Evolutionary conservation across 1,140 invertebrate genomes (phyloP).

Genomic region (Atta texana): DNA sequence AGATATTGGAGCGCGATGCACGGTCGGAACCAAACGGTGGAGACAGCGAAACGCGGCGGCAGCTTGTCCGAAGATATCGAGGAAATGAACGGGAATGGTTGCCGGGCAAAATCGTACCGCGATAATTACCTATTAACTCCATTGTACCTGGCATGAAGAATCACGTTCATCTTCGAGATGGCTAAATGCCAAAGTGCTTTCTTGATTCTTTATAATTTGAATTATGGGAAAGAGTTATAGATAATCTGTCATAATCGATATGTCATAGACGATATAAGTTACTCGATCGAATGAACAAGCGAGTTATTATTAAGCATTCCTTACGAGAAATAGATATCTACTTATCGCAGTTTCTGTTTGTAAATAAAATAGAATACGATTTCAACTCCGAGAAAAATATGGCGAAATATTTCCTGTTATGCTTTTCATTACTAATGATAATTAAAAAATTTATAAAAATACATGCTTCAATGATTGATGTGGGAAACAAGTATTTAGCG

Average conservation of each 20-base stretch:
- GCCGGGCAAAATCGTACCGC: conserved; percentile 77
- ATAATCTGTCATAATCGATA: not conserved
- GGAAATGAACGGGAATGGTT: conserved; percentile 84
- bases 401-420: not conserved
- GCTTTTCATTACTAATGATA: not conserved
- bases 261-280: not conserved
- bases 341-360: not conserved
- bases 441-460: conserved; percentile 48
- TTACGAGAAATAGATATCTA: conserved; percentile 1
- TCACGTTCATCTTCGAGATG: conserved; percentile 53
- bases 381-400: not conserved
- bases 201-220: conserved; percentile 7
- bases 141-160: conserved; percentile 75
- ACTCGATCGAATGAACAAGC: not conserved
- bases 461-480: not conserved
- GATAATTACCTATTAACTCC: conserved; percentile 84
- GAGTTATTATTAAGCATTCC: not conserved
- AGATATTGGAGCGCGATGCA: conserved; percentile 74
- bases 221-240: not conserved
- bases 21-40: conserved; percentile 62
- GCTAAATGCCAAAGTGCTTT: conserved; percentile 57
- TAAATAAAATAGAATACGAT: not conserved
- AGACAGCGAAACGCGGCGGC: conserved; percentile 55
- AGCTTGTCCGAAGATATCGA: conserved; percentile 81
- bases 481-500: conserved; percentile 35